Evolutionary conservation across 64 coral and sea anemone species (phyloP).

Genomic region (Catalaphyllia jardinei): DNA sequence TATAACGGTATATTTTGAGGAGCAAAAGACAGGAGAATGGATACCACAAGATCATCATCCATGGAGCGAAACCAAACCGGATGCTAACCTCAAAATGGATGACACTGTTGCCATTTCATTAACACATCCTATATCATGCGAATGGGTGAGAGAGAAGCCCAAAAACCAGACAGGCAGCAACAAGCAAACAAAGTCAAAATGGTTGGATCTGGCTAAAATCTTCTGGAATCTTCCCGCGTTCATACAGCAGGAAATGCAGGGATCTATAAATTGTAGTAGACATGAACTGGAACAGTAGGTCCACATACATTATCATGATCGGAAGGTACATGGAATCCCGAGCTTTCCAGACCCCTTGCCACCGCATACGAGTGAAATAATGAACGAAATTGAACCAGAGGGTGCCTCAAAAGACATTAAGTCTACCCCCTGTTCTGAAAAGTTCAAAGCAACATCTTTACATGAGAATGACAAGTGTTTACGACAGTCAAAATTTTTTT

Average conservation of each 20-base stretch:
- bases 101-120: not conserved
- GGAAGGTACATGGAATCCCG: not conserved
- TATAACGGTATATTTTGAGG: no score
- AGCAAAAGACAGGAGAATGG: not conserved
- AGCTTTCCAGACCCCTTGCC: not conserved
- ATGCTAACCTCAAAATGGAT: not conserved
- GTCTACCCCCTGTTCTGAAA: not conserved
- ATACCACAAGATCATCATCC: not conserved
- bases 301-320: not conserved
- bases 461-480: not conserved
- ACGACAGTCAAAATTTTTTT: no score
- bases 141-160: no score
- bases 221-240: not conserved
- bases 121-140: not conserved
- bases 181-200: no score
- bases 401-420: not conserved
- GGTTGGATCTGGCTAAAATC: not conserved
- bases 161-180: no score
- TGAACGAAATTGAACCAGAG: not conserved
- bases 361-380: constrained; percentile 1
- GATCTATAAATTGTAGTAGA: not conserved
- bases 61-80: not conserved
- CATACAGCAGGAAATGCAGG: not conserved
- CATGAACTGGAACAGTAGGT: not conserved
- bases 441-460: not conserved